phyloP scores from a whole-genome alignment of 1,140 invertebrate species.

The Leptonema lineaticorne region DNA sequence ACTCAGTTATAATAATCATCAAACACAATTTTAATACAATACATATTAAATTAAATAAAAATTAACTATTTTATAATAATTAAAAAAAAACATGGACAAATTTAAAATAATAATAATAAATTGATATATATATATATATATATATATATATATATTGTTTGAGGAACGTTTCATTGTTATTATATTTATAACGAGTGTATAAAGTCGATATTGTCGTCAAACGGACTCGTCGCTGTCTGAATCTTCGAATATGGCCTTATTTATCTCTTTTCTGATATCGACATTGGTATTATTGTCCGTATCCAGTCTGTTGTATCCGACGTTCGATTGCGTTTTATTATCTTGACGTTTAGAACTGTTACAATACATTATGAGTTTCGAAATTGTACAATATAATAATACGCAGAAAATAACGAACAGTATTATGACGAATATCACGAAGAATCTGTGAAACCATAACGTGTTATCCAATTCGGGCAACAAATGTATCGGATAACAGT shows the following conservation, averaged over 20 bases:
- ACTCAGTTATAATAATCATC: too few species aligned
- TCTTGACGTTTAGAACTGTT: neutral
- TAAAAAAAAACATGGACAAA: neutral
- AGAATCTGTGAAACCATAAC: conserved; percentile 45
- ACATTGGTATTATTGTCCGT: conserved; percentile 11
- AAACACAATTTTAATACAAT: too few species aligned
- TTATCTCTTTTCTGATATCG: conserved; percentile 32
- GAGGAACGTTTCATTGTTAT: too few species aligned
- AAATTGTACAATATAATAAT: conserved; percentile 28
- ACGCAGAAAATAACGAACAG: conserved; percentile 27
- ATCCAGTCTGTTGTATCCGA: conserved; percentile 38
- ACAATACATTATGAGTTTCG: conserved; percentile 19
- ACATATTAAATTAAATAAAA: neutral
- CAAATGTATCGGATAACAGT: conserved; percentile 49
- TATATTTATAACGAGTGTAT: too few species aligned
- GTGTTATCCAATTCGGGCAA: conserved; percentile 43
- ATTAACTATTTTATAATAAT: neutral
- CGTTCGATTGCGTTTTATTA: neutral
- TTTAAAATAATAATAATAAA: too few species aligned
- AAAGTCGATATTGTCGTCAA: neutral
- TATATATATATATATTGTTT: too few species aligned
- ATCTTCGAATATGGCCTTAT: conserved; percentile 36
- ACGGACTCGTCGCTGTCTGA: conserved; percentile 31
- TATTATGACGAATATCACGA: conserved; percentile 43
- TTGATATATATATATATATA: too few species aligned